phyloP scores from a whole-genome alignment of 92 coral and sea anemone species.

The Plumapathes pennacea region DNA sequence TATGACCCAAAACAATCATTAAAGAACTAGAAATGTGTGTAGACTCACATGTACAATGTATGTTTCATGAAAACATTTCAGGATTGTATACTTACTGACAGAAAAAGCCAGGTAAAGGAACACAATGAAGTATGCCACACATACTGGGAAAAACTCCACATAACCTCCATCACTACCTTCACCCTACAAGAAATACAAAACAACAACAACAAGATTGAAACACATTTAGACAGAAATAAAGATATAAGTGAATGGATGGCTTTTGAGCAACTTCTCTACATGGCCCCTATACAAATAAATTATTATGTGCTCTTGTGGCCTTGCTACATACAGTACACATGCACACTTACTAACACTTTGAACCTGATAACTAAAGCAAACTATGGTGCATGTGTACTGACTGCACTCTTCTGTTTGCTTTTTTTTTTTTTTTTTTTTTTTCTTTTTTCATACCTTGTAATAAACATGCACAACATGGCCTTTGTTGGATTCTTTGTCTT shows the following conservation, averaged over 20 bases:
- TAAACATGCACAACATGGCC: constrained; percentile 72
- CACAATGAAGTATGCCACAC: constrained; percentile 92
- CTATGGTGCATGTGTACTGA: no score
- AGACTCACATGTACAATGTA: no score
- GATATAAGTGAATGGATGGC: neutral
- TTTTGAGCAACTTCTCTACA: no score
- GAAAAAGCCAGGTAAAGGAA: constrained; percentile 95
- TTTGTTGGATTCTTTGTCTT: constrained; percentile 5
- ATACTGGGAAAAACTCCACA: constrained; percentile 86
- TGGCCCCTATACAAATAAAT: no score
- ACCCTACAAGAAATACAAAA: constrained; percentile 37
- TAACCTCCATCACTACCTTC: constrained; percentile 75
- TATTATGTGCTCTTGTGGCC: neutral
- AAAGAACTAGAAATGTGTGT: neutral
- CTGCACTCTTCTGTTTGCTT: no score
- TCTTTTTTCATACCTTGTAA: constrained; percentile 70
- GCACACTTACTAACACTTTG: no score
- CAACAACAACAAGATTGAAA: neutral
- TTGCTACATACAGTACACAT: neutral
- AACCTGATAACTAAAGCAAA: no score
- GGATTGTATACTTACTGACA: constrained; percentile 89
- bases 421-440: no score
- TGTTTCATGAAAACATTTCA: no score
- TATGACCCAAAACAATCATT: no score
- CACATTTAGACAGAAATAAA: neutral